Percentiles rank a stretch among this genome's conserved stretches.
These are phyloP conservation scores for Agrilus biguttatus DNA, from an alignment of 2,888 invertebrate genomes.

Conservation along the genomic window DNA sequence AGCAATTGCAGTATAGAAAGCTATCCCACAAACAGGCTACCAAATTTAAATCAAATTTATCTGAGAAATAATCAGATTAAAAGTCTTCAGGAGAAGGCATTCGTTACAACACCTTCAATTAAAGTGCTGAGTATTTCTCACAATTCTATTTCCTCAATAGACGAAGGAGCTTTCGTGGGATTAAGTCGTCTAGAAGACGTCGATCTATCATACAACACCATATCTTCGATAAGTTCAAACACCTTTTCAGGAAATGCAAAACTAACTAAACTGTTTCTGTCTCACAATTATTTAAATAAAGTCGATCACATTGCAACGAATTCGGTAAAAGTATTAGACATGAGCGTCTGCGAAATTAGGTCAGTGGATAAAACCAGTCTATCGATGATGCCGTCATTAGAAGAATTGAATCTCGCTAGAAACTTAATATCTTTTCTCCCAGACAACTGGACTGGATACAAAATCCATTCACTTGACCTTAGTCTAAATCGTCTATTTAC, in stretches of 20 bases:
- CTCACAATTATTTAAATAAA: conserved; percentile 47
- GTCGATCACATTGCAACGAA: conserved; percentile 42
- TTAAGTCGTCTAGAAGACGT: conserved; percentile 42
- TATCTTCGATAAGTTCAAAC: conserved; percentile 42
- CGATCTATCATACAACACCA: conserved; percentile 57
- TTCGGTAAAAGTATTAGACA: conserved; percentile 42
- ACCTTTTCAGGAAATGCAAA: conserved; percentile 45
- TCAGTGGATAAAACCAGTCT: conserved; percentile 41
- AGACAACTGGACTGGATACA: conserved; percentile 42
- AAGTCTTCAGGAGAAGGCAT: conserved; percentile 40
- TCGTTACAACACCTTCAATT: conserved; percentile 44
- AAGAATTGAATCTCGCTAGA: conserved; percentile 46
- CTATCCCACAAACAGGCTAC: conserved; percentile 46
- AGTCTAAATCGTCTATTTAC: conserved; percentile 45
- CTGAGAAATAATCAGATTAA: conserved; percentile 51
- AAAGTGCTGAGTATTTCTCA: conserved; percentile 48
- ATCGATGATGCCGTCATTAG: conserved; percentile 42
- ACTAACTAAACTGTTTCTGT: conserved; percentile 45
- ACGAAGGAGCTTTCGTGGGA: conserved; percentile 44
- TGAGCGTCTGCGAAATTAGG: conserved; percentile 53
- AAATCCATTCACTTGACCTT: conserved; percentile 44
- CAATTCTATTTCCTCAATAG: conserved; percentile 48
- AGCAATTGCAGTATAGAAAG: conserved; percentile 46
- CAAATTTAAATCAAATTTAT: conserved; percentile 40
- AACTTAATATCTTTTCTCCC: conserved; percentile 52